Percentiles rank a stretch among this genome's conserved stretches.
These are phyloP conservation scores for Hypotaenidia okinawae DNA, from an alignment of 2,797 vertebrate genomes.

Conservation along the genomic window DNA sequence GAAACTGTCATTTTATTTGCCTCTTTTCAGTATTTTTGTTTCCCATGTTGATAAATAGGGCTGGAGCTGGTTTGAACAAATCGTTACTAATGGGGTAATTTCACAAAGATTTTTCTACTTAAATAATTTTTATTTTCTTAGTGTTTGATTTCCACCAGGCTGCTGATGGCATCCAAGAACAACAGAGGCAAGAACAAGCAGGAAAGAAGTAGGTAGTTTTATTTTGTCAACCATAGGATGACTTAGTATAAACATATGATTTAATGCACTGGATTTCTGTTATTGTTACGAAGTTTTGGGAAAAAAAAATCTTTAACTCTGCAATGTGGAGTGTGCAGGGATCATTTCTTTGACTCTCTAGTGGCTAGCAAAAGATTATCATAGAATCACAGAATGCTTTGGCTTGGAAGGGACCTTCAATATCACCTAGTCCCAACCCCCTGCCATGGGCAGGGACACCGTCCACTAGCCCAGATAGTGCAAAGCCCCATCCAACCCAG, in stretches of 20 bases:
- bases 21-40: not conserved
- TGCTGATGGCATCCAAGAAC: constrained; percentile 96
- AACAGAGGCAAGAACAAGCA: constrained; percentile 95
- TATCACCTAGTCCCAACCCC: no score
- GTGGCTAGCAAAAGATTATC: not conserved
- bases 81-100: not conserved
- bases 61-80: not conserved
- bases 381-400: no score
- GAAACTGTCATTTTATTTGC: not conserved
- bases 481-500: no score
- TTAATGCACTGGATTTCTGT: not conserved
- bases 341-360: not conserved
- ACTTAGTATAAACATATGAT: not conserved
- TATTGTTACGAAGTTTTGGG: not conserved
- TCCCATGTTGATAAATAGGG: not conserved
- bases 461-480: no score
- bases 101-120: not conserved
- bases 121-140: constrained; percentile 69
- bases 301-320: not conserved
- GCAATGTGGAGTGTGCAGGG: not conserved
- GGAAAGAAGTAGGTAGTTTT: constrained; percentile 92
- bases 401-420: no score
- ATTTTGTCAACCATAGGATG: not conserved
- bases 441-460: no score
- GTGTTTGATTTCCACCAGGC: constrained; percentile 99